Evolutionary conservation across 2,888 invertebrate species (phyloP), one percentile per base, ranked within the genome.

Genomic region (Drosophila greeni): DNA sequence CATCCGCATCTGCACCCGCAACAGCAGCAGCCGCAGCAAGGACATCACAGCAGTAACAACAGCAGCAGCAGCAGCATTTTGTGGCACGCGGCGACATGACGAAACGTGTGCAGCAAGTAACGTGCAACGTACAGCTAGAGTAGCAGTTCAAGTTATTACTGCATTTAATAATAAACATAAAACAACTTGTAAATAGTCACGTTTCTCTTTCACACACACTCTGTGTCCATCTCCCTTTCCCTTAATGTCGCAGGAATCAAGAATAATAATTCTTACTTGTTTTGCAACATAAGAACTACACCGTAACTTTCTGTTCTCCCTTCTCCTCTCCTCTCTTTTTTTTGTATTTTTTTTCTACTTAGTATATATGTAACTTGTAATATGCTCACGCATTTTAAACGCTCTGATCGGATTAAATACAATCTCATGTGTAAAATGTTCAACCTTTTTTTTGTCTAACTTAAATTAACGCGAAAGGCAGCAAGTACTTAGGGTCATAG

Each of bases 21-120:
- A 55, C 82, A 34, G 29, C 76, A 73, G 67, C 65, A 72, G 59
- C 75, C 69, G 68, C 58, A 66, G 67, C 20, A 29, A 34, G 64
- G 64, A 66, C 55, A 37, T 33, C 64, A 20, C 66, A 45, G 2
- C 59, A 59, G 43, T 37, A 59, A 34, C 12, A 23, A 16, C 43
- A 33, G 20, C 18, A 40, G 18, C 33, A 40, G 8, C 6, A 31
- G 29, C 23, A 23, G 16, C 33, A 54, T 31, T 31, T 42, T 16
- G 42, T 24, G 24, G 6, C 33, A 33, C 26, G 14, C 47, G 34
- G 49, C 26, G 33, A 18, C 24, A 39, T 18, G 29, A 29, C 11
- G 29, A 23, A 18, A 23, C 55, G 24, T 7, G 23, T 20, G 23
- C 23, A 42, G n/a, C 40, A n/a, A 42, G 24, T 11, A 39, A 31